Conservation (phyloP, 2,113 vertebrate genomes). For the Psittacus erithacus region DNA sequence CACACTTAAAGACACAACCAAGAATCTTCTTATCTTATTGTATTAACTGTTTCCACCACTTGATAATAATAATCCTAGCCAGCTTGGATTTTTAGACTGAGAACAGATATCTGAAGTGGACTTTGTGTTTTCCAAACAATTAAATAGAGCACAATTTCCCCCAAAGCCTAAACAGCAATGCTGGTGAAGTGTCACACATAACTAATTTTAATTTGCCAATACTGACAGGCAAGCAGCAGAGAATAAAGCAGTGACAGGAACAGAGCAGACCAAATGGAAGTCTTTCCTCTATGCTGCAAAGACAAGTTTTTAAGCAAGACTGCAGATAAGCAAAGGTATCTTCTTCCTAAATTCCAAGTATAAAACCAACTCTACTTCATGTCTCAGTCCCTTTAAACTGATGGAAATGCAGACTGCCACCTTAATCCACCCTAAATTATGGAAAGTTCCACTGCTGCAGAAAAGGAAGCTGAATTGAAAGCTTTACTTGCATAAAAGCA, state of each 20-base stretch:
- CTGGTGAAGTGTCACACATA: not conserved
- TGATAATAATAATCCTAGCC: not conserved
- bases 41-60: not conserved
- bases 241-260: not conserved
- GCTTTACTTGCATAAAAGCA: not conserved
- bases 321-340: not conserved
- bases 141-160: not conserved
- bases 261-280: not conserved
- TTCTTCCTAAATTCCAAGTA: not conserved
- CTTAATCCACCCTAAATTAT: not conserved
- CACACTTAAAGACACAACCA: not conserved
- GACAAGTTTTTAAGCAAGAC: not conserved
- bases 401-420: not conserved
- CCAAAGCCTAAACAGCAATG: not conserved
- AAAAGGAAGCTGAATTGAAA: not conserved
- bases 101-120: not conserved
- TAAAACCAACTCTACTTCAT: not conserved
- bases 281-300: not conserved
- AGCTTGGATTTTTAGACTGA: not conserved
- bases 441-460: not conserved
- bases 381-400: not conserved
- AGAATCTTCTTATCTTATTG: not conserved
- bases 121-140: not conserved
- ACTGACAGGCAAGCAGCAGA: not conserved
- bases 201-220: not conserved